These are phyloP conservation scores for Parazoanthus darwini DNA, from an alignment of 92 coral and sea anemone species.

Conservation along the genomic window DNA sequence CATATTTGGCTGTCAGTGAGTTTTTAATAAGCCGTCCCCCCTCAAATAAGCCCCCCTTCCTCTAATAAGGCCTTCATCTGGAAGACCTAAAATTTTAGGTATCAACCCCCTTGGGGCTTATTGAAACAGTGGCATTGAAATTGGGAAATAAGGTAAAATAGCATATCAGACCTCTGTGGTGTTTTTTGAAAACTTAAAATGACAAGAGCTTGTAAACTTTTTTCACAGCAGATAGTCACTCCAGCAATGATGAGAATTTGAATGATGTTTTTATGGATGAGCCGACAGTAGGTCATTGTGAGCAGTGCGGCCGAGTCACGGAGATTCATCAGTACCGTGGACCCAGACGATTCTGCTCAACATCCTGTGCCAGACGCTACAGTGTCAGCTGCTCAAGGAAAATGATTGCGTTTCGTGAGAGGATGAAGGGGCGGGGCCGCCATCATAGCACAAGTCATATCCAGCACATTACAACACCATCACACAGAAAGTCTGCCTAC, in stretches of 20 bases:
- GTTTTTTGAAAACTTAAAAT: neutral
- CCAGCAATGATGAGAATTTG: slow-evolving; percentile 79
- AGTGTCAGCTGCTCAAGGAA: slow-evolving; percentile 95
- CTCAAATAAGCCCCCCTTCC: too few species aligned
- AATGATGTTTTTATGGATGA: slow-evolving; percentile 80
- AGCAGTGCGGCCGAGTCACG: slow-evolving; percentile 82
- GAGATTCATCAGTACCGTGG: slow-evolving; percentile 83
- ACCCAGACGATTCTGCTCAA: slow-evolving; percentile 91
- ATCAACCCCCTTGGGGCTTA: too few species aligned
- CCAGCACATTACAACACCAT: slow-evolving; percentile 21
- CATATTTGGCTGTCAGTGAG: too few species aligned
- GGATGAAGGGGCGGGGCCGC: slow-evolving; percentile 69
- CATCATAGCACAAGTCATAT: slow-evolving; percentile 59
- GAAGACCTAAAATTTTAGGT: too few species aligned
- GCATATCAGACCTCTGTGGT: neutral
- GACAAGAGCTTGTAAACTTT: neutral
- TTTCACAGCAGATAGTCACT: slow-evolving; percentile 64
- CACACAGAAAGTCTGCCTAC: slow-evolving; percentile 65
- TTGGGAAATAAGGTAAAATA: too few species aligned
- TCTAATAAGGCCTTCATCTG: too few species aligned
- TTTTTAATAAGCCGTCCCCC: too few species aligned
- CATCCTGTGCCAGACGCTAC: slow-evolving; percentile 92
- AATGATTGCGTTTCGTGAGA: slow-evolving; percentile 83
- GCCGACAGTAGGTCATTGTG: slow-evolving; percentile 73
- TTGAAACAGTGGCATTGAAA: too few species aligned